These are phyloP conservation scores for Syrphus vitripennis DNA, from an alignment of 2,888 invertebrate genomes.

Conservation along the genomic window DNA sequence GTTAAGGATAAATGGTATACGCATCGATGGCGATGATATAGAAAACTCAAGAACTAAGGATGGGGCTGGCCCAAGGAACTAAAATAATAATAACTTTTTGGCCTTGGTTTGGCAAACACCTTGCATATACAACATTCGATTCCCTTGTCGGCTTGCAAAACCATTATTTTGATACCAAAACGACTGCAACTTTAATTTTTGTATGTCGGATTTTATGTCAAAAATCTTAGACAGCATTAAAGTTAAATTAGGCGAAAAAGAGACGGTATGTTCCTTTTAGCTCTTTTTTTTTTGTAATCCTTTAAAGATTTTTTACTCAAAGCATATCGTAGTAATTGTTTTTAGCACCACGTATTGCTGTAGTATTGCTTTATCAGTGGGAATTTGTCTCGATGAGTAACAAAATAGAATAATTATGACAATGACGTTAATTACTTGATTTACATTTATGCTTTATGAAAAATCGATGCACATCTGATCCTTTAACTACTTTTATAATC, in stretches of 20 bases:
- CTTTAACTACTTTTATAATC: no score
- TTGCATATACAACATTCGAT: slow-evolving; percentile 7
- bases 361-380: neutral
- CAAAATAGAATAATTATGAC: neutral
- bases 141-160: slow-evolving; percentile 16
- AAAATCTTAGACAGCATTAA: neutral
- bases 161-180: neutral
- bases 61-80: neutral
- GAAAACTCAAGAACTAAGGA: neutral
- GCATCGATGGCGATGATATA: slow-evolving; percentile 47
- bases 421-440: no score
- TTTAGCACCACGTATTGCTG: slow-evolving; percentile 50
- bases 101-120: slow-evolving; percentile 23
- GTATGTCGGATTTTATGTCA: neutral
- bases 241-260: neutral
- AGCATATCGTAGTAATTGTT: slow-evolving; percentile 43
- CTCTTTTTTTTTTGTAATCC: slow-evolving; percentile 22
- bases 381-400: neutral
- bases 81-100: slow-evolving; percentile 25
- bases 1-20: no score
- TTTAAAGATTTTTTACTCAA: slow-evolving; percentile 41
- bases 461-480: no score
- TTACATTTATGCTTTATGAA: no score
- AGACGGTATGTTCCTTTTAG: slow-evolving; percentile 30
- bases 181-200: neutral